Evolutionary conservation across 2,797 vertebrate species (phyloP), one percentile per base, ranked within the genome.

Genomic region (Benthosema pterotum): DNA sequence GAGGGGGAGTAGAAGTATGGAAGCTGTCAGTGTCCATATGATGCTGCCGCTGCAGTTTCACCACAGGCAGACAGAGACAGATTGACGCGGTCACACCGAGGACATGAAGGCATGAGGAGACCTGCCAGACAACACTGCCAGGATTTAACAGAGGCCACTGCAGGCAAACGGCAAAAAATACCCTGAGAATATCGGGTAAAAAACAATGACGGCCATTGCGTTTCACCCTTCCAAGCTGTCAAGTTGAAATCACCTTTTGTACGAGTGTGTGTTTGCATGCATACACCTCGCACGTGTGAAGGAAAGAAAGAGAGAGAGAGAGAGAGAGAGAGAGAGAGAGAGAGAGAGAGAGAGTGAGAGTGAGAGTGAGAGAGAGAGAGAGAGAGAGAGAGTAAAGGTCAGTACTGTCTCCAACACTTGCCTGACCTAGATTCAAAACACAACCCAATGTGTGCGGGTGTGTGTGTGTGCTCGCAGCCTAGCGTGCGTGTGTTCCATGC

Each of bases 11-110:
- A 59, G 74, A 84, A 74, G 75, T 85, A 83, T 86, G 83, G 83
- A 74, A 79, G 80, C 82, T 92, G 88, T 88, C 88, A 88, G 61
- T 58, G 66, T 65, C 72, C 85, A 83, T 83, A 87, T 82, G 85
- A 88, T 81, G 82, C 83, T 80, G 88, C 77, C 80, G 71, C 77
- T 74, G 80, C 85, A 78, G 71, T 85, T 88, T 80, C n/a, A 80
- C 80, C 56, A 61, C 52, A 60, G 32, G 25, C n/a, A 71, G 42
- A 14, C n/a, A 71, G 42, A 14, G 38, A 15, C 69, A 77, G 74
- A 83, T 72, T 78, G 76, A 86, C 74, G 80, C 61, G 52, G 53
- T 78, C 74, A 86, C 73, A 79, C 61, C 49, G 53, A 70, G 70
- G 64, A 59, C 72, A 57, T 2, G 28, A 47, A 54, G 54, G 63